Evolutionary conservation across 2,888 invertebrate genomes (phyloP).

Genomic region (Drosophila prolongata): DNA sequence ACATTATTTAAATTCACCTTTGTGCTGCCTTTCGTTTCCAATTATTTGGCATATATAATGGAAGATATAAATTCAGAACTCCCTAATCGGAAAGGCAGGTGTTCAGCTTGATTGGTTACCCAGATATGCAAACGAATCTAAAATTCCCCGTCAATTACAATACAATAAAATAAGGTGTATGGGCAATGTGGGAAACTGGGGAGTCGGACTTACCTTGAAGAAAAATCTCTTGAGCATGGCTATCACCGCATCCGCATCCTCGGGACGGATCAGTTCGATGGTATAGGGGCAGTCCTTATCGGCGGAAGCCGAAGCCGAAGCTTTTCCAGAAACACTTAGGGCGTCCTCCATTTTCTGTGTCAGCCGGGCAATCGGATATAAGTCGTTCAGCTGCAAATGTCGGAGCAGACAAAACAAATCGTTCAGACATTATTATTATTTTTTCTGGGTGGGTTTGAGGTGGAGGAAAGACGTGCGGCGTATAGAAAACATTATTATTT

Average conservation of each 20-base stretch:
- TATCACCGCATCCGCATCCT: constrained; percentile 86
- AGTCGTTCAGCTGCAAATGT: constrained; percentile 81
- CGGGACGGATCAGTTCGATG: constrained; percentile 84
- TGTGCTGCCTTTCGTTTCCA: constrained; percentile 6
- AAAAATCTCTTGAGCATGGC: constrained; percentile 87
- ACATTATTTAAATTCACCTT: constrained; percentile 57
- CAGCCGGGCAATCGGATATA: constrained; percentile 83
- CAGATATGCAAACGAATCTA: constrained; percentile 19
- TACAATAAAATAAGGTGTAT: constrained; percentile 1
- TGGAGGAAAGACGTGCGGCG: constrained; percentile 5
- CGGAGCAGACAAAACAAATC: constrained; percentile 51
- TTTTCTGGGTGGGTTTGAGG: background rate
- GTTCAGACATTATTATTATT: constrained; percentile 34
- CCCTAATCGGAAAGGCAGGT: constrained; percentile 34
- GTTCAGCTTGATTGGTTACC: constrained; percentile 38
- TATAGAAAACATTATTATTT: constrained; percentile 61
- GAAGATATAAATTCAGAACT: constrained; percentile 22
- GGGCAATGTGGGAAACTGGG: constrained; percentile 7
- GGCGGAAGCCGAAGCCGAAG: background rate
- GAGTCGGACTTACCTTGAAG: constrained; percentile 84
- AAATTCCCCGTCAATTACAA: constrained; percentile 15
- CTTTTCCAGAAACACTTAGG: constrained; percentile 72
- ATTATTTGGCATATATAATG: constrained; percentile 15
- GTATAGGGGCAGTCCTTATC: constrained; percentile 77
- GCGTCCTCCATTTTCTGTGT: constrained; percentile 83